Conservation (phyloP, 2,113 vertebrate species). For the Austrofundulus limnaeus region DNA sequence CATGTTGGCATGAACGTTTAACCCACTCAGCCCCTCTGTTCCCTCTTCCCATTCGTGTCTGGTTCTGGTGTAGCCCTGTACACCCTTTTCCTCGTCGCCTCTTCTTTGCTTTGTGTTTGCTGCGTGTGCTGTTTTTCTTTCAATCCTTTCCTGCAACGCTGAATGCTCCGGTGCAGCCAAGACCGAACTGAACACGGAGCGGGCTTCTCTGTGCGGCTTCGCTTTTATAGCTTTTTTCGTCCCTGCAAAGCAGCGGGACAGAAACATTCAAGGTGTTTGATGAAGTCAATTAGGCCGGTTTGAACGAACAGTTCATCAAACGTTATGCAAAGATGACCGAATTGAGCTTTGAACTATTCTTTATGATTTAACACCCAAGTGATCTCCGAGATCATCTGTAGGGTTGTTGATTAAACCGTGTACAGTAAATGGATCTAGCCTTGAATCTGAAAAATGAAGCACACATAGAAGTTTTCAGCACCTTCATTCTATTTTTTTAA, state of each 20-base stretch:
- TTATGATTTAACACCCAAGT: slow-evolving; percentile 2
- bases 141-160: neutral
- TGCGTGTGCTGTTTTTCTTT: slow-evolving; percentile 27
- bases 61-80: slow-evolving; percentile 22
- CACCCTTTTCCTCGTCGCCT: slow-evolving; percentile 41
- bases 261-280: slow-evolving; percentile 17
- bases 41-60: slow-evolving; percentile 4
- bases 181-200: slow-evolving; percentile 19
- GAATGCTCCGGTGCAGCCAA: slow-evolving; percentile 10
- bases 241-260: neutral
- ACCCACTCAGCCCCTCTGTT: slow-evolving; percentile 24
- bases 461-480: too few species aligned
- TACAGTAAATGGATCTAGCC: neutral
- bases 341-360: neutral
- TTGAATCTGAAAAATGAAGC: neutral
- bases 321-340: slow-evolving; percentile 9
- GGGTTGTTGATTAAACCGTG: neutral
- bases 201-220: slow-evolving; percentile 7
- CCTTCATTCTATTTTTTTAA: neutral
- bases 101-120: slow-evolving; percentile 40
- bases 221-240: slow-evolving; percentile 1
- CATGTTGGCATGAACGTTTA: slow-evolving; percentile 35
- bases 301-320: slow-evolving; percentile 29
- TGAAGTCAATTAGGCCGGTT: slow-evolving; percentile 13
- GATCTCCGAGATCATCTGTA: neutral